Base-by-base conservation (phyloP, 2,113 vertebrate genomes). In the Trematocara variabile region DNA sequence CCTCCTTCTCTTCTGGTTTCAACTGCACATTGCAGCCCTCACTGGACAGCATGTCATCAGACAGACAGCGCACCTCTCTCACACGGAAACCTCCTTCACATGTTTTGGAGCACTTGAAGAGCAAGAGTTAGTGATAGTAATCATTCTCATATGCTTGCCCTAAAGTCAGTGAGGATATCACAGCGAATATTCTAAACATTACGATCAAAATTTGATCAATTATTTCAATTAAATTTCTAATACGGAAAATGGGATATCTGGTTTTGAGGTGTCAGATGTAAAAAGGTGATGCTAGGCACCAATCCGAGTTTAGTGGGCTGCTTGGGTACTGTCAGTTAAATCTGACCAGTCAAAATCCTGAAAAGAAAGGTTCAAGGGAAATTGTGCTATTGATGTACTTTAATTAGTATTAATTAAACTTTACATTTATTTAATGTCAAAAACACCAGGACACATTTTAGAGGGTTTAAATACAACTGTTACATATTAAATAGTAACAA, bases 21-120 rank as follows among this genome's bases (percentile, higher is more conserved):
- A 97, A 78, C 79, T 95, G 96, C 54, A 95, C 91, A 2, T 98
- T 96, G 70, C 98, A 99, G 53, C 90, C 95, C 20, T 96, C 95
- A 5, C 96, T 97, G 41, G 97, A 91, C 78, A 91, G 92, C 97
- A 97, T 96, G 87, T 98, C 96, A 16, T 99, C 97, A 0, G 97
- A 96, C 2, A 99, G 96, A 77, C 98, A 99, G 12, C 97, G 96
- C 2, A 98, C 98, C 93, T 98, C 98, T 65, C 98, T 97, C 52
- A 99, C 96, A 5, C 98, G 97, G 89, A 98, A 99, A 28, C 98
- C 98, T 0, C 97, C 96, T 90, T 99, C 98, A 50, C 98, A 99
- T 6, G 97, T 97, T 89, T 98, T 99, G 13, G 98, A 99, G 79
- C 98, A 99, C 98, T 99, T 93, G 37, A 90, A 4, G 6, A 5